Evolutionary conservation across 2,113 vertebrate species (phyloP), one percentile per base, ranked within the genome.

Genomic region (Indri indri): DNA sequence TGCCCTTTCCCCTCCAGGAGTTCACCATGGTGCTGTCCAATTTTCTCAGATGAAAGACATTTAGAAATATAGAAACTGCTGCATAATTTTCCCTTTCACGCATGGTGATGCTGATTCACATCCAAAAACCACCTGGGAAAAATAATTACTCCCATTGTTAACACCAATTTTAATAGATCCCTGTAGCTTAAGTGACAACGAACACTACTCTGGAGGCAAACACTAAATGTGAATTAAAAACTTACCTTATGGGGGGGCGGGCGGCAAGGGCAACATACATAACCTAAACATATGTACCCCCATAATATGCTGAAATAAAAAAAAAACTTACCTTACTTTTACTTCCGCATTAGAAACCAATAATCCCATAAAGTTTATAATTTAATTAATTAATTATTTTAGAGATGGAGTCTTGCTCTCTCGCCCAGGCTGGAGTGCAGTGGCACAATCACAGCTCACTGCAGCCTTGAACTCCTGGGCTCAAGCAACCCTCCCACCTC

Each of bases 181-280:
- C 22, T 90, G 1, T 42, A 79, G 76, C 32, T 92, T 92, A 83
- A 88, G 59, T 83, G 34, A 82, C 66, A 71, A 14, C 8, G 80
- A 97, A 47, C 37, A 34, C 5, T 86, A 81, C 34, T 66, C 20
- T 47, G 73, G 65, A 80, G 80, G 50, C 80, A 95, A 94, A 63
- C 22, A 37, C 87, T 89, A 77, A 81, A 65, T 54, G 74, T 90
- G 50, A 90, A 92, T 94, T 83, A 2, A 89, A 97, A 88, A 54
- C 23, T 27, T 66, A 52, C 7, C n/a, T 92, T 70, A 25, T n/a
- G n/a, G n/a, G n/a, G n/a, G n/a, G n/a, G n/a, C n/a, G n/a, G n/a
- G n/a, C n/a, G n/a, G n/a, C n/a, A n/a, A n/a, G n/a, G n/a, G n/a
- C n/a, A n/a, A n/a, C n/a, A n/a, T n/a, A n/a, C n/a, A n/a, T n/a